A percentile compares a stretch with the other conserved stretches of the same genome.
phyloP scores from a whole-genome alignment of 1,140 invertebrate species.

The Forficula auricularia region DNA sequence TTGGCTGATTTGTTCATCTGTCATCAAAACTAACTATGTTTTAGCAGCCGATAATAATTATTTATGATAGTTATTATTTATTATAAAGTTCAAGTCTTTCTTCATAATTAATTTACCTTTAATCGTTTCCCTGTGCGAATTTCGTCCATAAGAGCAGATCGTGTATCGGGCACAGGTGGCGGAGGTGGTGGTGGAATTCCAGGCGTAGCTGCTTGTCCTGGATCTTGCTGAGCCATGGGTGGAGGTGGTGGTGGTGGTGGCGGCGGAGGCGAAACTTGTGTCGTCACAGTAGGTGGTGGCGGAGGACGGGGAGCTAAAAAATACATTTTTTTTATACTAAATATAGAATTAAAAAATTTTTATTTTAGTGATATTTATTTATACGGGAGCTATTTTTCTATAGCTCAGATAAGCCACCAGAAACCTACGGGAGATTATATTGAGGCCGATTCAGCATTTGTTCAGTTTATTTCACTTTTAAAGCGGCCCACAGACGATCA shows the following conservation, averaged over 20 bases:
- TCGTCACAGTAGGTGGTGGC: conserved; percentile 23
- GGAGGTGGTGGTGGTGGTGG: conserved; percentile 21
- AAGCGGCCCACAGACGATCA: too few species aligned
- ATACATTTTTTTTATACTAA: background rate
- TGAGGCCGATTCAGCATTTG: too few species aligned
- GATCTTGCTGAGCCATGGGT: conserved; percentile 18
- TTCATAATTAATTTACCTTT: conserved; percentile 38
- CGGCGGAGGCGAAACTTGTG: conserved; percentile 21
- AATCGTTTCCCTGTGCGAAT: conserved; percentile 49
- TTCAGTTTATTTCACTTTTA: too few species aligned
- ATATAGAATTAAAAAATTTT: background rate
- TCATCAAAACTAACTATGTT: too few species aligned
- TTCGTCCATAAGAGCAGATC: conserved; percentile 54
- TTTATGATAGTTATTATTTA: too few species aligned
- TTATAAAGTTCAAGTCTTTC: too few species aligned
- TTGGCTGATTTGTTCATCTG: too few species aligned
- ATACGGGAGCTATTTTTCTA: too few species aligned
- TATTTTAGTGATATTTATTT: too few species aligned
- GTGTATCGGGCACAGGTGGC: conserved; percentile 28
- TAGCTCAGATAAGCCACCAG: too few species aligned
- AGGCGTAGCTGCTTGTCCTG: conserved; percentile 16
- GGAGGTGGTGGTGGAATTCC: conserved; percentile 18
- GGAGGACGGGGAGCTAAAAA: conserved; percentile 19
- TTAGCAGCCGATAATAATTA: too few species aligned
- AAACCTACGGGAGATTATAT: too few species aligned